Evolutionary conservation across 2,888 invertebrate species (phyloP), one percentile per base, ranked within the genome.

Genomic region (Zelleria hepariella): DNA sequence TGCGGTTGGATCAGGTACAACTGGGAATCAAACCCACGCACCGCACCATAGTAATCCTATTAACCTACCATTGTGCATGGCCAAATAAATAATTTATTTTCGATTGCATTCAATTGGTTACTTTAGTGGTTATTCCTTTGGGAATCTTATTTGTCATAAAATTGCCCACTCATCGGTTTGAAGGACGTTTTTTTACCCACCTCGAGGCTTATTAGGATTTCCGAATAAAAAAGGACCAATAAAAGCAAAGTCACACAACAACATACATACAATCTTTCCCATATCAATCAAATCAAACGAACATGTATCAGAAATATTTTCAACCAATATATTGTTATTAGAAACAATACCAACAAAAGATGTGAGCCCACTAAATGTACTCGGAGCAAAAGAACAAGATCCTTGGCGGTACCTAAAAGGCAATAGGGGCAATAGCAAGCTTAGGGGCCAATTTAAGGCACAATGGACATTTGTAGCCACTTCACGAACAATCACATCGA

Each of bases 1-100:
- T 80, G 82, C 77, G 82, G 82, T 80, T 51, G 48, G 27, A 58
- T 59, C 78, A 76, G 79, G 77, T 78, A 80, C 70, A 66, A 64
- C 63, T 65, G 70, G 76, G 81, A 79, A 70, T 76, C 73, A 78
- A 81, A 81, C 83, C 82, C 84, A 83, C 83, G 77, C 79, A 77
- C 73, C 71, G 23, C 51, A 25, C 18, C 73, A 63, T 66, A 65
- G 70, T 86, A 86, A 86, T 86, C 85, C 84, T 86, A 86, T 86
- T 85, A 86, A 71, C 75, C 68, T 68, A 63, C 71, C 71, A 79
- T 84, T 86, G 82, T 83, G 74, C 74, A 75, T 76, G 72, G 75
- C 77, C 74, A 81, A 84, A 82, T 80, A 84, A 83, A 81, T 80
- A 80, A 82, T 82, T 84, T 79, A 84, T 80, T 82, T 84, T 78